These are phyloP conservation scores for Stegastes partitus DNA, from an alignment of 2,113 vertebrate genomes.

Conservation along the genomic window DNA sequence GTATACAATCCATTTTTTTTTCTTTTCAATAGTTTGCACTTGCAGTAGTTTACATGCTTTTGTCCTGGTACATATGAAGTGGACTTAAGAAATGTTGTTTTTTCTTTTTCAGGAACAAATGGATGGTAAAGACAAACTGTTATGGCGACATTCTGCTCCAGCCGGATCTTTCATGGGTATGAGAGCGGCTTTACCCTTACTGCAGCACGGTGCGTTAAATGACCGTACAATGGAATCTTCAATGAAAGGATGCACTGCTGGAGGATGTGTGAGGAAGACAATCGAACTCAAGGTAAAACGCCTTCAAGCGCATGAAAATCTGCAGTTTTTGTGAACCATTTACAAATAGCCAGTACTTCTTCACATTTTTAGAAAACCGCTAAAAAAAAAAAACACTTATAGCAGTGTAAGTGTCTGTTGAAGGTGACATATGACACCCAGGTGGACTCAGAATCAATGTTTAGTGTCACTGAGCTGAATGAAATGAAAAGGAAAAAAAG, in stretches of 20 bases:
- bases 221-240: constrained; percentile 70
- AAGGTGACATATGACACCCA: neutral
- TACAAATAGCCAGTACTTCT: neutral
- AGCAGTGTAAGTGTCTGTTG: neutral
- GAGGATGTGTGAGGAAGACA: constrained; percentile 64
- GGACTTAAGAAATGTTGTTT: constrained; percentile 16
- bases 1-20: neutral
- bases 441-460: too few relatives aligned
- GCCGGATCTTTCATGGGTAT: constrained; percentile 31
- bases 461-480: too few relatives aligned
- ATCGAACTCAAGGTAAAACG: constrained; percentile 77
- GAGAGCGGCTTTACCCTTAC: constrained; percentile 52
- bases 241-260: constrained; percentile 43
- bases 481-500: too few relatives aligned
- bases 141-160: constrained; percentile 46
- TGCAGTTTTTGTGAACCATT: neutral
- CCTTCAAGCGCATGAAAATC: constrained; percentile 15
- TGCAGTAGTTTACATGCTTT: neutral
- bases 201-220: constrained; percentile 38
- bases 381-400: neutral
- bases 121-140: constrained; percentile 62
- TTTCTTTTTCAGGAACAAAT: constrained; percentile 78
- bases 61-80: neutral
- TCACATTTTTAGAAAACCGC: neutral
- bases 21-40: neutral